Base-by-base conservation (phyloP, 2,797 vertebrate species). In the Pipistrellus nathusii region DNA sequence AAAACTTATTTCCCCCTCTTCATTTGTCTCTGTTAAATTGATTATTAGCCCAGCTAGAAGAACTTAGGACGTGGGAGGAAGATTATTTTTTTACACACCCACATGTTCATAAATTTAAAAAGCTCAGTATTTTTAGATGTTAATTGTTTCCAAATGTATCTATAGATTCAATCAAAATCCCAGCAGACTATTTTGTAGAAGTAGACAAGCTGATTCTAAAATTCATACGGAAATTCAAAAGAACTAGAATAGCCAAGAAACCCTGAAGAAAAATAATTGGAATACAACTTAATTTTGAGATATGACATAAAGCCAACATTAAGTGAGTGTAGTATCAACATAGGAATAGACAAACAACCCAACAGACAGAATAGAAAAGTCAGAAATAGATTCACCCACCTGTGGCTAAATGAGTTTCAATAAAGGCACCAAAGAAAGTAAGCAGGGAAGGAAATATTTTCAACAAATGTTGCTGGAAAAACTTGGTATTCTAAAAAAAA, bases 71-170 rank as follows among this genome's bases (percentile, higher is more conserved):
- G 59, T 83, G 30, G 59, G 30, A 83, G 44, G 59, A 66, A 83
- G 32, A 35, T 48, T 48, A 32, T 25, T 48, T 82, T 82, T 48
- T 83, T 66, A 48, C 8, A 83, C 8, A 15, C 30, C 59, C 30
- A n/a, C 30, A 57, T 71, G 25, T 75, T 88, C 17, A 59, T 88
- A 82, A 32, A 62, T 44, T 85, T 55, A 30, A 32, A 93, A 90
- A 87, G 32, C 20, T 94, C 30, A 55, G 35, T 66, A 92, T 64
- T 95, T 91, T 93, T 78, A 93, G 71, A 91, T 82, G 68, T 93
- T 83, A 90, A 88, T 82, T 84, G 90, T 90, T 32, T 35, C 14
- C 35, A 88, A 35, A 77, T 82, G 72, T 95, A 82, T 80, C 85
- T 73, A 59, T 30, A 78, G 15, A 73, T 91, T 93, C 48, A 68